Base-by-base conservation (phyloP, 2,888 invertebrate species). In the Cactoblastis cactorum region DNA sequence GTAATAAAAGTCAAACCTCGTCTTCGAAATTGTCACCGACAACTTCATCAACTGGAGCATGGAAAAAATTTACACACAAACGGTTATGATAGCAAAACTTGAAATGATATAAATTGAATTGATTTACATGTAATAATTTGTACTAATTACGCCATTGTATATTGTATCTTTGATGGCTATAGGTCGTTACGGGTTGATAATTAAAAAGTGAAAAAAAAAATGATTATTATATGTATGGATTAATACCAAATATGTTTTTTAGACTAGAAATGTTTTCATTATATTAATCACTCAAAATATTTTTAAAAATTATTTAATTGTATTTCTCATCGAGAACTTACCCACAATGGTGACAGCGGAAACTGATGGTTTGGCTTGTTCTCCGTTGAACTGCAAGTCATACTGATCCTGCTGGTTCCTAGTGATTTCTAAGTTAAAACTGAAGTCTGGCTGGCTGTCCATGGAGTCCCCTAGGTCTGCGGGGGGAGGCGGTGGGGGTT, bases 401-500 rank as follows among this genome's bases (percentile, higher is more conserved):
- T 96, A 96, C 59, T 94, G 94, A 59, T 93, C 90, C 49, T 94
- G 94, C 74, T 95, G 94, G 71, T 92, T 92, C 71, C 91, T 91
- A 62, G 92, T 92, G 58, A 96, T 89, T 77, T 92, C 93, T 86
- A 96, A 92, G 61, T 93, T 92, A 80, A 95, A 95, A 63, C 91
- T 90, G 67, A 86, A 83, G 81, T 88, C 87, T 0, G 78, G 79
- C 58, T 82, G 82, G 69, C 77, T 77, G 64, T 85, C 85, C 75
- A 78, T 73, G 51, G 73, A 81, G 63, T 82, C 80, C 11, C 65
- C 72, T 56, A 76, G 66, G 55, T 72, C 77, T 0, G 69, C 65
- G 0, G 91, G 83, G 38, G 91, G 91, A n/a, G 92, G 92, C 51
- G 91, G 91, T 19, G 90, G 89, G 34, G 88, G 87, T 41, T 68